phyloP scores from a whole-genome alignment of 2,113 vertebrate genomes.

The Aldabrachelys gigantea region DNA sequence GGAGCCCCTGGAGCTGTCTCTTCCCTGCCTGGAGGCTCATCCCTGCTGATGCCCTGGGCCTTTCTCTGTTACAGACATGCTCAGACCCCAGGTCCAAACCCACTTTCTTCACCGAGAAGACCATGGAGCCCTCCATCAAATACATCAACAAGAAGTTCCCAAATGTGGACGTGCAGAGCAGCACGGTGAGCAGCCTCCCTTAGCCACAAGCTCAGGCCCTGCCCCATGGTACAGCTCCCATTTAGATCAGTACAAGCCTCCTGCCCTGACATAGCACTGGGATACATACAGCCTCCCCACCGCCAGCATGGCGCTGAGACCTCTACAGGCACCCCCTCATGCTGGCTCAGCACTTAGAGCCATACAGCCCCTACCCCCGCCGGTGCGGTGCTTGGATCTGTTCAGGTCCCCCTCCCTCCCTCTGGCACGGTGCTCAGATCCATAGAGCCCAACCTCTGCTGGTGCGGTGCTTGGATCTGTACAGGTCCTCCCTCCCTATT shows the following conservation, averaged over 20 bases:
- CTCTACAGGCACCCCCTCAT: no score
- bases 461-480: no score
- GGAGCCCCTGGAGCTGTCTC: not conserved
- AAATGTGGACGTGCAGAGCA: conserved; percentile 87
- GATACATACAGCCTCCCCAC: no score
- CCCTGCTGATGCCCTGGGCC: not conserved
- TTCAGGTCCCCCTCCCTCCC: no score
- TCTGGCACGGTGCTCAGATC: no score
- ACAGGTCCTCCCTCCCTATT: no score
- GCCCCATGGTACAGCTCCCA: not conserved
- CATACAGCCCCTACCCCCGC: no score
- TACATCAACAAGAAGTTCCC: conserved; percentile 95
- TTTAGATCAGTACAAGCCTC: not conserved
- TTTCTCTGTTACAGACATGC: conserved; percentile 80
- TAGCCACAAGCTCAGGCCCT: not conserved
- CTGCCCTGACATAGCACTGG: not conserved
- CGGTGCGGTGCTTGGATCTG: no score
- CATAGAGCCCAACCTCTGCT: no score
- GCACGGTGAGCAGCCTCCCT: conserved; percentile 79
- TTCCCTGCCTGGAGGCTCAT: not conserved
- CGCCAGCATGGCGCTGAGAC: no score
- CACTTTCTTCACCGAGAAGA: conserved; percentile 84
- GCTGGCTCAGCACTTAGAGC: no score
- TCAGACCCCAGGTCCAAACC: conserved; percentile 85
- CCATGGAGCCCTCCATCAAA: conserved; percentile 89